A percentile compares a stretch with the other conserved stretches of the same genome.
These are phyloP conservation scores for Gopherus flavomarginatus DNA, from an alignment of 2,113 vertebrate species.

Conservation along the genomic window DNA sequence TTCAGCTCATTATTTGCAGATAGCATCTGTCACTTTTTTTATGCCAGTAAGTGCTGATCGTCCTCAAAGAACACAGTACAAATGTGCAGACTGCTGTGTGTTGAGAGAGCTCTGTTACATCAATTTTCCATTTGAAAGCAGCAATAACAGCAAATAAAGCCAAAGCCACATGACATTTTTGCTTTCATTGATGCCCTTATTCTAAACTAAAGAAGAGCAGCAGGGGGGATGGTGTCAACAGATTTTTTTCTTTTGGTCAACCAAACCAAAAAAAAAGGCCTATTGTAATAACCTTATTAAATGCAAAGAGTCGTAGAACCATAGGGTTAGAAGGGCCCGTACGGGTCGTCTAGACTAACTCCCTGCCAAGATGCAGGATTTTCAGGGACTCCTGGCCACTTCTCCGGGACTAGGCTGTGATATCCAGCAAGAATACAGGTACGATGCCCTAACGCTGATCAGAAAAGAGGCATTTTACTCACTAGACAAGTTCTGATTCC, in stretches of 20 bases:
- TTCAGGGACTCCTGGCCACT: background rate
- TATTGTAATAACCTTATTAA: background rate
- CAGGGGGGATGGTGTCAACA: background rate
- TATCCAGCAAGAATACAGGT: background rate
- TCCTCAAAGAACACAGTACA: slow-evolving; percentile 62
- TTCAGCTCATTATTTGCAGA: slow-evolving; percentile 73
- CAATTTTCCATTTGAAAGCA: slow-evolving; percentile 77
- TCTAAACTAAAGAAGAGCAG: background rate
- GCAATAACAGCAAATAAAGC: slow-evolving; percentile 75
- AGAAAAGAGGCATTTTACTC: background rate
- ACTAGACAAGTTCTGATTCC: background rate
- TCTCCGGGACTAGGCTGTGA: background rate
- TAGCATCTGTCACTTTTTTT: slow-evolving; percentile 71
- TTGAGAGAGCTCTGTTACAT: slow-evolving; percentile 62
- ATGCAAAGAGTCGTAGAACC: background rate
- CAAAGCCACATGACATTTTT: slow-evolving; percentile 38
- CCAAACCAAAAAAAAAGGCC: background rate
- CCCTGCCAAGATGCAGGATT: background rate
- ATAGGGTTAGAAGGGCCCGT: background rate
- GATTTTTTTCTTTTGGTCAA: background rate
- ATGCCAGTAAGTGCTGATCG: slow-evolving; percentile 56
- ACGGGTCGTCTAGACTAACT: background rate
- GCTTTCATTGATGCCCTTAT: slow-evolving; percentile 9
- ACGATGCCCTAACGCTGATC: background rate
- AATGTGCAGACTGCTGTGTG: slow-evolving; percentile 68